phyloP scores from a whole-genome alignment of 2,888 invertebrate species.

The Melinopterus prodromus region DNA sequence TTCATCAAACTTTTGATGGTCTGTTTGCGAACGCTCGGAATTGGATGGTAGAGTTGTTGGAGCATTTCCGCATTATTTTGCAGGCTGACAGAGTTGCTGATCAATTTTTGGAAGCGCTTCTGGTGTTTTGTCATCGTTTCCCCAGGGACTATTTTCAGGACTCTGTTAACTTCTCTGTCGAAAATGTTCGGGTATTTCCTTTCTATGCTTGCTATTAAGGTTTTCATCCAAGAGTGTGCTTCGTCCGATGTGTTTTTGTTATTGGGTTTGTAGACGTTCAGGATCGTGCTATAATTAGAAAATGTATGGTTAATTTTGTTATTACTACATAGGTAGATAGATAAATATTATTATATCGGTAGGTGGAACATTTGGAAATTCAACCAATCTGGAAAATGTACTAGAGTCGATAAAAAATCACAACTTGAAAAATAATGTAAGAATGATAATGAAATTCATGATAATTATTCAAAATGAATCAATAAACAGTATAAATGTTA shows the following conservation, averaged over 20 bases:
- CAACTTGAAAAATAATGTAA: too few relatives aligned
- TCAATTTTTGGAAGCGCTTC: slow-evolving; percentile 49
- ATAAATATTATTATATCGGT: too few relatives aligned
- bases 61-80: slow-evolving; percentile 62
- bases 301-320: too few relatives aligned
- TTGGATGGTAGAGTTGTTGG: slow-evolving; percentile 78
- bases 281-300: slow-evolving; percentile 49
- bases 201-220: slow-evolving; percentile 70
- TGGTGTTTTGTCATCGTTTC: slow-evolving; percentile 37
- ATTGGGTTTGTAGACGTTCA: slow-evolving; percentile 48
- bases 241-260: slow-evolving; percentile 44
- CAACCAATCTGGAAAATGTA: too few relatives aligned
- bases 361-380: too few relatives aligned
- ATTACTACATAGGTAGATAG: too few relatives aligned
- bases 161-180: slow-evolving; percentile 71
- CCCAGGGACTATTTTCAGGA: slow-evolving; percentile 56
- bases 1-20: slow-evolving; percentile 73
- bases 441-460: too few relatives aligned
- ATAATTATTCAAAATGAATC: too few relatives aligned
- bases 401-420: too few relatives aligned
- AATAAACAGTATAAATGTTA: too few relatives aligned
- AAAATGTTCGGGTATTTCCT: slow-evolving; percentile 75
- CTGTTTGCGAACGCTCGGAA: slow-evolving; percentile 69
- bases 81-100: slow-evolving; percentile 46
- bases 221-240: slow-evolving; percentile 49